Base-by-base conservation (phyloP, 2,888 invertebrate genomes). In the Pyralis farinalis region DNA sequence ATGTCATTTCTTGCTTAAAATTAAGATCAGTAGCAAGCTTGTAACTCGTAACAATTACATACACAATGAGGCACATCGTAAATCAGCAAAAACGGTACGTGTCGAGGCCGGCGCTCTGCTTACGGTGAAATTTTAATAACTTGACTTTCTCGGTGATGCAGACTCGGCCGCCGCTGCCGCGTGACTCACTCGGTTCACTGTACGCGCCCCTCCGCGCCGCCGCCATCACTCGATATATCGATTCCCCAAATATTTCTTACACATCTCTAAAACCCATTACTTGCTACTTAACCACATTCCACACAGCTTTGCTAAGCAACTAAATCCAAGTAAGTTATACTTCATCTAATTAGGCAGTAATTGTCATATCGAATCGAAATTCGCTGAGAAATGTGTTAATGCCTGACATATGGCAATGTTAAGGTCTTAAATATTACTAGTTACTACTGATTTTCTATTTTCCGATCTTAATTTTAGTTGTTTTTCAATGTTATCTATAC, bases 111-210 rank as follows among this genome's bases (percentile, higher is more conserved):
- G 52, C 63, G 63, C 65, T 73, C 66, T 67, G 71, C 73, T 83
- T 80, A 80, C 84, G 83, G 84, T 83, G 82, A 83, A 84, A 83
- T 82, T 83, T 83, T 83, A 82, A 83, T 82, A 83, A 80, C 63
- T 74, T 71, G 78, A 84, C 85, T 84, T 84, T 84, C 84, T 82
- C 73, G 58, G 59, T 57, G 71, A 56, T 55, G 61, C 49, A 48
- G 33, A 25, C 39, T 54, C 50, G 51, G 49, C 45, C 44, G 30
- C 40, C 40, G 39, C 21, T 35, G 48, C 21, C 34, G 48, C 42
- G 31, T 62, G 63, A 63, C 46, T 58, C 61, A 33, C 49, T 31
- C 46, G 56, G 81, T 77, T 81, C 81, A 79, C 54, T 78, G 77
- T 50, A 49, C 61, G 44, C 36, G 42, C 40, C 43, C 43, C 53